These are phyloP conservation scores for Malurus cyaneus DNA, from an alignment of 2,113 vertebrate genomes.

Conservation along the genomic window DNA sequence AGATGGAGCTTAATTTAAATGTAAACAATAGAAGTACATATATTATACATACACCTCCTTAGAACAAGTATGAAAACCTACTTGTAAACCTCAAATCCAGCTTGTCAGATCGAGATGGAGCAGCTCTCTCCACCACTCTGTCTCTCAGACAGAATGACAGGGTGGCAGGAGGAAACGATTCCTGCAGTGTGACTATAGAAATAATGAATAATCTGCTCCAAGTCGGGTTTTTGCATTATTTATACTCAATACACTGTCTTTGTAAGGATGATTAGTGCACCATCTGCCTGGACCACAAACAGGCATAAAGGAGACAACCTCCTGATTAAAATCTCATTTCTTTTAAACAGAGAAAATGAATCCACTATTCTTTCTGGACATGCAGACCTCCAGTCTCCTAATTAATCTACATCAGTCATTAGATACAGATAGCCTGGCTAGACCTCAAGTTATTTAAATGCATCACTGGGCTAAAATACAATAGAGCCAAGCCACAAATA, in stretches of 20 bases:
- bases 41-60: neutral
- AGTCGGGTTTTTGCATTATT: neutral
- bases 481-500: neutral
- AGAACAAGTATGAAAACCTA: neutral
- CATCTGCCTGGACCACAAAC: constrained; percentile 21
- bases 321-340: constrained; percentile 19
- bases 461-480: neutral
- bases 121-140: neutral
- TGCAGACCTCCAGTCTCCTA: constrained; percentile 15
- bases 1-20: neutral
- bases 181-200: neutral
- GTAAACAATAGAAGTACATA: neutral
- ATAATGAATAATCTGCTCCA: neutral
- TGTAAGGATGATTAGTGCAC: constrained; percentile 15
- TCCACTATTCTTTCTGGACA: neutral
- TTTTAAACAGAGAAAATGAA: neutral
- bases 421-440: neutral
- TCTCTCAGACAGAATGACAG: neutral
- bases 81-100: neutral
- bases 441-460: neutral
- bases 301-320: neutral
- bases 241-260: neutral
- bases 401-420: constrained; percentile 20
- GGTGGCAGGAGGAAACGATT: neutral
- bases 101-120: neutral